phyloP scores from a whole-genome alignment of 1,140 invertebrate species.

The Cylas formicarius region DNA sequence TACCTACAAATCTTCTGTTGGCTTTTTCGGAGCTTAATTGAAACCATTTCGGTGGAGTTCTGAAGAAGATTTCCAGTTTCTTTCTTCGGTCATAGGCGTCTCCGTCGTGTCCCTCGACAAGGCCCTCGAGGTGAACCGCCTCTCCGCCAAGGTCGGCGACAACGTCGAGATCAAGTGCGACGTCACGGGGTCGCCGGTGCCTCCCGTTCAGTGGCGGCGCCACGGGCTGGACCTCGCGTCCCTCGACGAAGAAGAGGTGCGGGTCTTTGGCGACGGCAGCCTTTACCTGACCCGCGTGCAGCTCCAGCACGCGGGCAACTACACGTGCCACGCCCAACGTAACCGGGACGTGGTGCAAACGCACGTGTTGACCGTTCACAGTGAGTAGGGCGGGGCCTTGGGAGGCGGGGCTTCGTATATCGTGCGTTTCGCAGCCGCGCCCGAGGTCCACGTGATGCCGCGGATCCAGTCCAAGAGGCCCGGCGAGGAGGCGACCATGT shows the following conservation, averaged over 20 bases:
- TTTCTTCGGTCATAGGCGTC: slow-evolving; percentile 48
- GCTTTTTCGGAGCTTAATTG: no score
- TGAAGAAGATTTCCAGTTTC: neutral
- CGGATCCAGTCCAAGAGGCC: slow-evolving; percentile 60
- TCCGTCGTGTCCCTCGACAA: slow-evolving; percentile 68
- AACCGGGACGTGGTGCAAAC: slow-evolving; percentile 71
- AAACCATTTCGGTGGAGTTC: no score
- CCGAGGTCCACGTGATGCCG: slow-evolving; percentile 62
- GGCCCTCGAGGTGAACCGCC: slow-evolving; percentile 61
- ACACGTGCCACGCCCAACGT: slow-evolving; percentile 68
- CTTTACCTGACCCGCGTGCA: slow-evolving; percentile 69
- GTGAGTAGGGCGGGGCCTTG: no score
- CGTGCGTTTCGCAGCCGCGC: slow-evolving; percentile 53
- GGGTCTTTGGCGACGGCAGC: slow-evolving; percentile 66
- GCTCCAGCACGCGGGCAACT: slow-evolving; percentile 72
- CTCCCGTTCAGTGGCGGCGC: slow-evolving; percentile 66
- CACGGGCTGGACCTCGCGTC: slow-evolving; percentile 60
- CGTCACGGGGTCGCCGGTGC: slow-evolving; percentile 61
- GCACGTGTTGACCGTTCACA: slow-evolving; percentile 67
- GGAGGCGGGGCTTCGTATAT: no score
- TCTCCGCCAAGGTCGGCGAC: slow-evolving; percentile 63
- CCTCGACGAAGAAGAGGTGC: slow-evolving; percentile 57
- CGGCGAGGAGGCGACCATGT: slow-evolving; percentile 59
- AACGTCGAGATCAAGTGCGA: slow-evolving; percentile 78
- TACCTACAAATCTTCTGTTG: no score